These are phyloP conservation scores for Sinocyclocheilus anshuiensis DNA, from an alignment of 2,113 vertebrate species.

Conservation along the genomic window DNA sequence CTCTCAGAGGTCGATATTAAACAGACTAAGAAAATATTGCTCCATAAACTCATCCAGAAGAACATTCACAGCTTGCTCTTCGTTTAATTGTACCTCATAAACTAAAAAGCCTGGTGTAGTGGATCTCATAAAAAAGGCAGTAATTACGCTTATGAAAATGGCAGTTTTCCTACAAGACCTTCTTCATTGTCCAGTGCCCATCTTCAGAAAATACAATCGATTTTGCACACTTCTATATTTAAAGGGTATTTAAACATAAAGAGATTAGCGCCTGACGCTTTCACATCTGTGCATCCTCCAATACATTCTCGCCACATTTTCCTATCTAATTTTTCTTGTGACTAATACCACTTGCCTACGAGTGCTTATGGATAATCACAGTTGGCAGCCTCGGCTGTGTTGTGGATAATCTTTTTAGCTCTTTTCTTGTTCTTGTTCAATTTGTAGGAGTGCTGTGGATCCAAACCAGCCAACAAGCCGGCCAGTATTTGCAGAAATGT, in stretches of 20 bases:
- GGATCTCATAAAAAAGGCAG: background rate
- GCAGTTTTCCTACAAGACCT: slow-evolving; percentile 6
- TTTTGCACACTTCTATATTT: slow-evolving; percentile 32
- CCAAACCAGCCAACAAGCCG: background rate
- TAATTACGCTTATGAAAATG: slow-evolving; percentile 20
- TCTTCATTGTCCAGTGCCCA: background rate
- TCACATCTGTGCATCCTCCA: background rate
- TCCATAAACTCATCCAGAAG: slow-evolving; percentile 4
- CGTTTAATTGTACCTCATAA: slow-evolving; percentile 17
- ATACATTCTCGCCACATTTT: slow-evolving; percentile 16
- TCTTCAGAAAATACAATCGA: background rate
- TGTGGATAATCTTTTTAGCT: slow-evolving; percentile 44
- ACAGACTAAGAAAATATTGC: slow-evolving; percentile 7
- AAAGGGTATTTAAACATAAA: slow-evolving; percentile 36
- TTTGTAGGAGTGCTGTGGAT: slow-evolving; percentile 29
- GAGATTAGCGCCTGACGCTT: slow-evolving; percentile 22
- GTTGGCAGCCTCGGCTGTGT: slow-evolving; percentile 33
- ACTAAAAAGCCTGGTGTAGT: background rate
- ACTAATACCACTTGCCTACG: slow-evolving; percentile 34
- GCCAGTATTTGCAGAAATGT: slow-evolving; percentile 25
- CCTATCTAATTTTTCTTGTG: slow-evolving; percentile 33
- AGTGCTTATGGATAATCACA: slow-evolving; percentile 35
- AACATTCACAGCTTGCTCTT: slow-evolving; percentile 26
- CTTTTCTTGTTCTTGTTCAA: slow-evolving; percentile 36
- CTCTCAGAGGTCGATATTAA: background rate